Evolutionary conservation across 2,113 vertebrate genomes (phyloP).

Genomic region (crab-eating macaque (Macaca fascicularis)): DNA sequence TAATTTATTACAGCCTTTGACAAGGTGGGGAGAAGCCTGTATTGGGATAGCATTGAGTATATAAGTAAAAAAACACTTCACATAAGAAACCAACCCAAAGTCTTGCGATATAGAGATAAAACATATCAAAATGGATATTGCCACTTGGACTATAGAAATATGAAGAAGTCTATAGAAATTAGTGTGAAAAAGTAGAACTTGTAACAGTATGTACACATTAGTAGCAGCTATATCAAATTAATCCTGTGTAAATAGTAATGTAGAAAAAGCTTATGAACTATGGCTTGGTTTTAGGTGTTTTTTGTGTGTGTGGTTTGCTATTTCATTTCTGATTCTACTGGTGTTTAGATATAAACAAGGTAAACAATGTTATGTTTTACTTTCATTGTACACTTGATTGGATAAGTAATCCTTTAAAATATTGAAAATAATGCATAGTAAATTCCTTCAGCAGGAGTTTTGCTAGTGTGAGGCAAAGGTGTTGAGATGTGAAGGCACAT

Average conservation of each 20-base stretch:
- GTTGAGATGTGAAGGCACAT: not conserved
- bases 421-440: not conserved
- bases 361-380: not conserved
- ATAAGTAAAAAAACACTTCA: not conserved
- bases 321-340: not conserved
- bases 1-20: not conserved
- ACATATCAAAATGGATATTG: not conserved
- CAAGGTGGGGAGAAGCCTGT: not conserved
- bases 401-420: conserved; percentile 8
- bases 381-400: not conserved
- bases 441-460: not conserved
- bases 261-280: not conserved
- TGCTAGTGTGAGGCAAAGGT: not conserved
- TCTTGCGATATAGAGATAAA: not conserved
- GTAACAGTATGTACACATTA: not conserved
- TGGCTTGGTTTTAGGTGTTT: not conserved
- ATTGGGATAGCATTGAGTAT: not conserved
- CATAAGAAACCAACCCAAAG: not conserved
- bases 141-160: not conserved
- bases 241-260: not conserved
- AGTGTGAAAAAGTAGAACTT: not conserved
- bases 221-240: not conserved
- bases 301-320: not conserved
- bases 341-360: not conserved
- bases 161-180: not conserved